Evolutionary conservation across 2,113 vertebrate genomes (phyloP).

Genomic region (Ptychochromis oligacanthus): DNA sequence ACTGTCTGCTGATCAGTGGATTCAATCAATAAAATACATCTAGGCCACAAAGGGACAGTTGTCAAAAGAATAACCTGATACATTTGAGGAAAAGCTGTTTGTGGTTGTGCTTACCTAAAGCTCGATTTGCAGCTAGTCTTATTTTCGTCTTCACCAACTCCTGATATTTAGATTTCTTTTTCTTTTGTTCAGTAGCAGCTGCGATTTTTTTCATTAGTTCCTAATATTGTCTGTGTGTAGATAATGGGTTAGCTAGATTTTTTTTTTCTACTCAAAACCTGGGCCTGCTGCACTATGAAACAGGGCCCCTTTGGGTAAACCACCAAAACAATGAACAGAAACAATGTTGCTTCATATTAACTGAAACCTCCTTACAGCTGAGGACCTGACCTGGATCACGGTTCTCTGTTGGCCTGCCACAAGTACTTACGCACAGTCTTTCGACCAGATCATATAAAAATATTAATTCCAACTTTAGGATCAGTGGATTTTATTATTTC

Average conservation of each 20-base stretch:
- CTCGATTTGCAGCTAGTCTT: accelerated
- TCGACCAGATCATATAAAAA: background rate
- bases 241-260: background rate
- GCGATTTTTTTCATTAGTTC: background rate
- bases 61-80: background rate
- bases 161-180: background rate
- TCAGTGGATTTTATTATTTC: background rate
- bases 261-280: background rate
- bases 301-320: background rate
- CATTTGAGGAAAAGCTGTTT: background rate
- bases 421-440: background rate
- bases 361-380: background rate
- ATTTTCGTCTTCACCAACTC: background rate
- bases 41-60: background rate
- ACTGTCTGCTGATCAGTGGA: too few species aligned
- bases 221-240: background rate
- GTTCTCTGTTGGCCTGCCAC: accelerated
- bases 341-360: background rate
- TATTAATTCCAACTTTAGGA: background rate
- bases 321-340: background rate
- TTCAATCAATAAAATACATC: background rate
- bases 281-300: background rate
- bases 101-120: background rate
- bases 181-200: background rate
- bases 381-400: background rate